Percentiles rank a stretch among this genome's conserved stretches.
Evolutionary conservation across 2,797 vertebrate species (phyloP).

Genomic region (Cichlasoma orientale): DNA sequence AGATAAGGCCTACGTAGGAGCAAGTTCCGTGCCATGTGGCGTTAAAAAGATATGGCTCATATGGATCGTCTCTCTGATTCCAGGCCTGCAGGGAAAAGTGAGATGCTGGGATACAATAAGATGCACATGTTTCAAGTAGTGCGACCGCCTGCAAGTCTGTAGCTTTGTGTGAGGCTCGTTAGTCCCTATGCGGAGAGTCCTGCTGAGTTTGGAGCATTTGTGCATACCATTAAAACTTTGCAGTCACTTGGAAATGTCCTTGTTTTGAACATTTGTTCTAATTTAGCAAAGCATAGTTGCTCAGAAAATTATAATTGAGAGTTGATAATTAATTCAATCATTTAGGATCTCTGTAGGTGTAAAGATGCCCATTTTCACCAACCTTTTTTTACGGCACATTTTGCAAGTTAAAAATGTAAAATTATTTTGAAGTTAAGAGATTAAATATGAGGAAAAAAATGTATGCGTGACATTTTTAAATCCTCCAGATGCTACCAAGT

Average conservation of each 20-base stretch:
- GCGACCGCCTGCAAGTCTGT: slow-evolving; percentile 28
- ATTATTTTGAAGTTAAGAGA: neutral
- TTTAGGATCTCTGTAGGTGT: neutral
- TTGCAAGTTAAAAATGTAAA: neutral
- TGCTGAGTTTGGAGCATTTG: neutral
- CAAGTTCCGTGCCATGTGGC: neutral
- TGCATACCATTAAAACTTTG: neutral
- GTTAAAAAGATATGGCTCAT: slow-evolving; percentile 40
- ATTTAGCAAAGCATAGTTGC: neutral
- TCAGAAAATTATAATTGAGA: too few species aligned
- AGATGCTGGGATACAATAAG: slow-evolving; percentile 50
- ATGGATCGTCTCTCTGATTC: slow-evolving; percentile 14
- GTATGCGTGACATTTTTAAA: neutral
- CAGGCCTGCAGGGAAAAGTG: slow-evolving; percentile 21
- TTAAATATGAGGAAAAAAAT: neutral
- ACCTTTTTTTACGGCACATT: neutral
- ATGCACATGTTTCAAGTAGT: slow-evolving; percentile 62
- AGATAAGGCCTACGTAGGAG: slow-evolving; percentile 29
- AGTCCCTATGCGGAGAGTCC: slow-evolving; percentile 14
- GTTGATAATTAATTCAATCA: neutral
- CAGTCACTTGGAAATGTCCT: neutral
- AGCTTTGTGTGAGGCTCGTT: slow-evolving; percentile 55
- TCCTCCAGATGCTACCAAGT: neutral
- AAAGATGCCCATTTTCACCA: neutral
- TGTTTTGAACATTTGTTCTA: neutral